Conservation (phyloP, 2,888 invertebrate genomes). For the Rugalucina vietnamica region DNA sequence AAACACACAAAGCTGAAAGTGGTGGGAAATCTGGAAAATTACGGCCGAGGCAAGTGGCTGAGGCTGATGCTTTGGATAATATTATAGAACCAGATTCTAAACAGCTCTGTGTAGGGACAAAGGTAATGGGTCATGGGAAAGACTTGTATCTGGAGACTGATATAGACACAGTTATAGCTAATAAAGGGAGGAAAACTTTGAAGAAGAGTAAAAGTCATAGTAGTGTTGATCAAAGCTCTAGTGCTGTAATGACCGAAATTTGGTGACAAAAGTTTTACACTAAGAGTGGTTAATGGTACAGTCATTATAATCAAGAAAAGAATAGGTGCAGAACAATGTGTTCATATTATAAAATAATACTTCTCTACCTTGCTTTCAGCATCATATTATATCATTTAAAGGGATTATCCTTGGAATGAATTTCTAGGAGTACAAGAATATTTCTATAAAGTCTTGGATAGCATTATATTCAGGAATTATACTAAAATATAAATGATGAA, state of each 20-base stretch:
- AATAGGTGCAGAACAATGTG: no score
- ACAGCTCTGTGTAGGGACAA: neutral
- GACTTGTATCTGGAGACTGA: conserved; percentile 60
- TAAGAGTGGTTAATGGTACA: neutral
- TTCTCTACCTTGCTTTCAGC: no score
- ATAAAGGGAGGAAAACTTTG: conserved; percentile 29
- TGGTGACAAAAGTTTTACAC: conserved; percentile 48
- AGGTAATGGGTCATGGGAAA: conserved; percentile 8
- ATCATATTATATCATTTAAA: no score
- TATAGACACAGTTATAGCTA: conserved; percentile 41
- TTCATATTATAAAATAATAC: no score
- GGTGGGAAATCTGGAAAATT: neutral
- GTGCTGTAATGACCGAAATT: conserved; percentile 59
- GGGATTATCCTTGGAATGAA: no score
- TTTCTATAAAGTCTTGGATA: no score
- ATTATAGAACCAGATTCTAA: neutral
- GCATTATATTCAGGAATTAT: no score
- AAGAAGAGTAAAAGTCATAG: conserved; percentile 63
- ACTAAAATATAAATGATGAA: no score
- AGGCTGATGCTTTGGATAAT: neutral
- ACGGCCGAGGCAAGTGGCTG: neutral
- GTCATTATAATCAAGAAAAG: no score
- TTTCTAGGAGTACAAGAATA: no score
- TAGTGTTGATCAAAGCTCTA: conserved; percentile 45
- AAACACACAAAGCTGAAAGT: conserved; percentile 22